Base-by-base conservation (phyloP, 37 sponge, comb jelly and placozoan species). In the Aplysina aerophoba region DNA sequence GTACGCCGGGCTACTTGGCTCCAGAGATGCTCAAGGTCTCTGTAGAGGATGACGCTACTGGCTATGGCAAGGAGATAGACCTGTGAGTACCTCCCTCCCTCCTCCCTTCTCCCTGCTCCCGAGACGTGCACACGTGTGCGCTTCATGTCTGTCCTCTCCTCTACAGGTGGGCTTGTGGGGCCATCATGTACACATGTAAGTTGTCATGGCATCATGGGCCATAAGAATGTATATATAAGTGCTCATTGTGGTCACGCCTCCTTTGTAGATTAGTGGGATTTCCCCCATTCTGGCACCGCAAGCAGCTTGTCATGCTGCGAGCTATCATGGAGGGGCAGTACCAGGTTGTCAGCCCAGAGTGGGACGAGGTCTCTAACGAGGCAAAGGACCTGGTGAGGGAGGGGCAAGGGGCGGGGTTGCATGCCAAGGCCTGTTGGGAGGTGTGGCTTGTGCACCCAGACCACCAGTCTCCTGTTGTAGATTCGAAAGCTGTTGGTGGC, bases 241-340 rank as follows among this genome's bases (percentile, higher is more conserved):
- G 36, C 3, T 33, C 4, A 34, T 6, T 11, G 12, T 74, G 50
- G 37, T 8, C 28, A 8, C 11, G 50, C 30, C 11, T 50, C 13
- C 31, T 11, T n/a, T 44, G 17, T 58, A 95, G 96, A 82, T 73
- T 96, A 54, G 96, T 80, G 25, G 96, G 96, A 24, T 93, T 93
- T 41, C 96, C 96, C 27, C 96, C 96, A 61, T 96, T 96, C 80
- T 96, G 96, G 96, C 96, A 96, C 66, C 92, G 96, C 28, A 93
- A 93, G 59, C 94, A 93, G 88, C 84, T 96, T 54, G 83, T 93
- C 34, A 91, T 96, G 94, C 60, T 96, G 56, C 55, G 96, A 6
- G 83, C 69, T 63, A 96, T 96, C 84, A 96, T 96, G 96, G 89
- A 91, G 17, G 94, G 96, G n/a, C 82, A 80, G 35, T 96, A 93